Evolutionary conservation across 1,140 invertebrate species (phyloP).

Genomic region (Akabosia matsudoensis): DNA sequence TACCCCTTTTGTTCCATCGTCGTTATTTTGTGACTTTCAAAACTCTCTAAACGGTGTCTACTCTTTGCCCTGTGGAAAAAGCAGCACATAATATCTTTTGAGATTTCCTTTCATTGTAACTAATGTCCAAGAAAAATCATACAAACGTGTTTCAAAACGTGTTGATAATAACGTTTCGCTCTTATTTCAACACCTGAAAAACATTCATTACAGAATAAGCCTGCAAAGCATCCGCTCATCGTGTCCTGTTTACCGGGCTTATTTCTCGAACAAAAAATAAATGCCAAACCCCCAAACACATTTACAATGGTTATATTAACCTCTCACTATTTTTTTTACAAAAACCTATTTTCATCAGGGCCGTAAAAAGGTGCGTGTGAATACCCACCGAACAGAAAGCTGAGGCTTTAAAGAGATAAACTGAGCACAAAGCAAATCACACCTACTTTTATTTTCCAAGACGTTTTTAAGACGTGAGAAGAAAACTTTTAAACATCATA

Average conservation of each 20-base stretch:
- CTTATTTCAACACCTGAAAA: background rate
- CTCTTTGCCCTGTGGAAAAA: too few relatives aligned
- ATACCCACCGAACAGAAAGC: background rate
- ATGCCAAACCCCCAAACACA: background rate
- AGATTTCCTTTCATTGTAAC: too few relatives aligned
- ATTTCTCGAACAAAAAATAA: background rate
- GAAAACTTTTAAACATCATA: conserved; percentile 1
- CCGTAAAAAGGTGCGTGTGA: conserved; percentile 11
- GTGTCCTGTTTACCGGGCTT: too few relatives aligned
- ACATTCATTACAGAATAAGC: background rate
- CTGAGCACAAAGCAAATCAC: conserved; percentile 16
- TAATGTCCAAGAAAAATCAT: too few relatives aligned
- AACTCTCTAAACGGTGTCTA: too few relatives aligned
- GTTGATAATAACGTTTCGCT: background rate
- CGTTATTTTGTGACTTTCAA: background rate
- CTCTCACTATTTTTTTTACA: background rate
- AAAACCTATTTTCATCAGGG: background rate
- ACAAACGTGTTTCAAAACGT: too few relatives aligned
- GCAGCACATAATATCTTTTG: too few relatives aligned
- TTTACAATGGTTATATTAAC: background rate
- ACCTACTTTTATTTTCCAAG: conserved; percentile 6
- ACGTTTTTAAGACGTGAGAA: conserved; percentile 20
- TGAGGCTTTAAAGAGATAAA: conserved; percentile 2
- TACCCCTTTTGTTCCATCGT: background rate
- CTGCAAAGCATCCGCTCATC: background rate